phyloP scores from a whole-genome alignment of 1,140 invertebrate genomes.

The Agrypnia vestita region DNA sequence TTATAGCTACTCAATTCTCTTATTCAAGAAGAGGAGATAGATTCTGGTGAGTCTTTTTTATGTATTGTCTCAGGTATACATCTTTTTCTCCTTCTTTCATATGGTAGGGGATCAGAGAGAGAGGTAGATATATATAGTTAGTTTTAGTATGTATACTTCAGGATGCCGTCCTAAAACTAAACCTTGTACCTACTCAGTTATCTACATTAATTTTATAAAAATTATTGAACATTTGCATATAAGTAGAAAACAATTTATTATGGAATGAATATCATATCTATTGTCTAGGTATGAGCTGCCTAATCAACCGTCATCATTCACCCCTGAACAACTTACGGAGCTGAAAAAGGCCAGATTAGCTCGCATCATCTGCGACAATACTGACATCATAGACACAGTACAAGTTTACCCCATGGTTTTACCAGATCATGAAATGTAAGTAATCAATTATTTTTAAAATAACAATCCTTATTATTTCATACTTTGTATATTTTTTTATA shows the following conservation, averaged over 20 bases:
- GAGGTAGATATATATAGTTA: too few species aligned
- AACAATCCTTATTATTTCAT: too few species aligned
- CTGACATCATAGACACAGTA: slow-evolving; percentile 92
- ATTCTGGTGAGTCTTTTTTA: slow-evolving; percentile 81
- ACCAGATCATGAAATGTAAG: slow-evolving; percentile 93
- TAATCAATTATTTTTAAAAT: slow-evolving; percentile 51
- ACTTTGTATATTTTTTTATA: too few species aligned
- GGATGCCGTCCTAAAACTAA: too few species aligned
- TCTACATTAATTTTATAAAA: too few species aligned
- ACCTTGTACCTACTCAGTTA: too few species aligned
- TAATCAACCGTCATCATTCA: slow-evolving; percentile 93
- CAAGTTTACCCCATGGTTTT: slow-evolving; percentile 95
- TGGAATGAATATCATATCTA: background rate
- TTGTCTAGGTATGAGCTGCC: slow-evolving; percentile 85
- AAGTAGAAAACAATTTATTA: too few species aligned
- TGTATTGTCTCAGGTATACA: too few species aligned
- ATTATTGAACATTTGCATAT: too few species aligned
- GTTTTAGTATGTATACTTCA: too few species aligned
- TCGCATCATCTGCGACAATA: slow-evolving; percentile 95
- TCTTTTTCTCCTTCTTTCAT: too few species aligned
- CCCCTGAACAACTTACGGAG: slow-evolving; percentile 91
- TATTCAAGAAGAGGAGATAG: slow-evolving; percentile 92
- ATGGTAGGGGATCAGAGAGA: too few species aligned
- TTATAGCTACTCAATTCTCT: slow-evolving; percentile 97
- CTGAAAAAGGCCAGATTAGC: slow-evolving; percentile 90